Percentiles rank a stretch among this genome's conserved stretches.
Evolutionary conservation across 1,140 invertebrate species (phyloP).

Genomic region (Frieseomelitta varia): DNA sequence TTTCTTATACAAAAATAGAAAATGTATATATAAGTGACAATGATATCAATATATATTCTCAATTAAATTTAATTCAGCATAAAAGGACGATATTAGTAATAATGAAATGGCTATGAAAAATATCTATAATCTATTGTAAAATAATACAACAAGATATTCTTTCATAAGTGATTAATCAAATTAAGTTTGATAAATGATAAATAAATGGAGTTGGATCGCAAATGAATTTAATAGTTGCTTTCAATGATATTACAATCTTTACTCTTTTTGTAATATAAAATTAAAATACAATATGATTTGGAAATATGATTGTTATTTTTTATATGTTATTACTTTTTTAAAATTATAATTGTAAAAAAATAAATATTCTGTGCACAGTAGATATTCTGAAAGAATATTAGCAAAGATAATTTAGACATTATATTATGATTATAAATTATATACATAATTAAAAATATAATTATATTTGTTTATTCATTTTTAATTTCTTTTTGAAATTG

Average conservation of each 20-base stretch:
- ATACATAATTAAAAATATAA: constrained; percentile 2
- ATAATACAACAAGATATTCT: constrained; percentile 20
- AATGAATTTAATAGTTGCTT: neutral
- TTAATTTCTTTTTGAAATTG: neutral
- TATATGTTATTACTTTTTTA: neutral
- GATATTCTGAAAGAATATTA: neutral
- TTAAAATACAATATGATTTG: constrained; percentile 3
- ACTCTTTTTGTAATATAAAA: neutral
- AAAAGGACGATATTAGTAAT: constrained; percentile 1
- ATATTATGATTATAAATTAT: neutral
- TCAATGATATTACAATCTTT: neutral
- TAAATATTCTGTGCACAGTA: neutral
- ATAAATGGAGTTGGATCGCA: constrained; percentile 4
- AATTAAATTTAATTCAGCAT: constrained; percentile 6
- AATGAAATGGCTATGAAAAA: constrained; percentile 20
- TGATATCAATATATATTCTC: constrained; percentile 10
- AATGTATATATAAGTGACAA: constrained; percentile 12
- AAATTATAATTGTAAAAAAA: neutral
- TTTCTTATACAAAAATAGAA: constrained; percentile 25
- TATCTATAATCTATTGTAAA: constrained; percentile 9
- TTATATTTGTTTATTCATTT: neutral
- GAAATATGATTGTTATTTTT: neutral
- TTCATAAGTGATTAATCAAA: neutral
- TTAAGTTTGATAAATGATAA: constrained; percentile 1
- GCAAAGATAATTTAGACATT: neutral